phyloP scores from a whole-genome alignment of 1,140 invertebrate genomes.

The Conopomorpha cramerella region DNA sequence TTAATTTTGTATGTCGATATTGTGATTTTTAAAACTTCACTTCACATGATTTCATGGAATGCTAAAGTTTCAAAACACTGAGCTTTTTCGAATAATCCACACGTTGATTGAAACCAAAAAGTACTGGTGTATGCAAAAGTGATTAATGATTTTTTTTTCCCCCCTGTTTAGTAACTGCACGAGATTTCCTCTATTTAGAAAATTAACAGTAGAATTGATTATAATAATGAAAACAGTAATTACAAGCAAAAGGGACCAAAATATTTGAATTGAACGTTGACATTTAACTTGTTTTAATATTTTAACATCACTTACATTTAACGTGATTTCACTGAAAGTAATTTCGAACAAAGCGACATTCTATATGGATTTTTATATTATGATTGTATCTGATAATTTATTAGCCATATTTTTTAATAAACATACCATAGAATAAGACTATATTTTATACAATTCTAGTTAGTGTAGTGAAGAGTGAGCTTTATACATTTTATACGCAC shows the following conservation, averaged over 20 bases:
- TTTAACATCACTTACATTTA: slow-evolving; percentile 40
- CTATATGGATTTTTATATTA: slow-evolving; percentile 20
- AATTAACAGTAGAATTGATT: slow-evolving; percentile 26
- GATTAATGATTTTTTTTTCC: too few relatives aligned
- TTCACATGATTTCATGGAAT: too few relatives aligned
- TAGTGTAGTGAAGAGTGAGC: slow-evolving; percentile 53
- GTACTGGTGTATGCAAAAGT: too few relatives aligned
- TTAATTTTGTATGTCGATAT: slow-evolving; percentile 17
- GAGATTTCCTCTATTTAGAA: too few relatives aligned
- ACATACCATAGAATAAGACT: slow-evolving; percentile 57
- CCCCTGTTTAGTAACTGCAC: too few relatives aligned
- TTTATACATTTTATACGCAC: slow-evolving; percentile 38
- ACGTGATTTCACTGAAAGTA: slow-evolving; percentile 16
- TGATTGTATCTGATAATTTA: slow-evolving; percentile 47
- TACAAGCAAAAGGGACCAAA: slow-evolving; percentile 59
- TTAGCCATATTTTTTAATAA: slow-evolving; percentile 56
- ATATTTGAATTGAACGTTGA: slow-evolving; percentile 41
- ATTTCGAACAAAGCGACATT: slow-evolving; percentile 30
- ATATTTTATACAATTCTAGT: slow-evolving; percentile 51
- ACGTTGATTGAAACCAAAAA: too few relatives aligned
- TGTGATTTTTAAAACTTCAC: slow-evolving; percentile 6
- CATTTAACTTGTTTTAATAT: too few relatives aligned
- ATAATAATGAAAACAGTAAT: slow-evolving; percentile 29
- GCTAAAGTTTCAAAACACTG: too few relatives aligned
- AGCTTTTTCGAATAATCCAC: too few relatives aligned